Conservation (phyloP, 1,140 invertebrate genomes). For the Thalassaphorura encarpata region DNA sequence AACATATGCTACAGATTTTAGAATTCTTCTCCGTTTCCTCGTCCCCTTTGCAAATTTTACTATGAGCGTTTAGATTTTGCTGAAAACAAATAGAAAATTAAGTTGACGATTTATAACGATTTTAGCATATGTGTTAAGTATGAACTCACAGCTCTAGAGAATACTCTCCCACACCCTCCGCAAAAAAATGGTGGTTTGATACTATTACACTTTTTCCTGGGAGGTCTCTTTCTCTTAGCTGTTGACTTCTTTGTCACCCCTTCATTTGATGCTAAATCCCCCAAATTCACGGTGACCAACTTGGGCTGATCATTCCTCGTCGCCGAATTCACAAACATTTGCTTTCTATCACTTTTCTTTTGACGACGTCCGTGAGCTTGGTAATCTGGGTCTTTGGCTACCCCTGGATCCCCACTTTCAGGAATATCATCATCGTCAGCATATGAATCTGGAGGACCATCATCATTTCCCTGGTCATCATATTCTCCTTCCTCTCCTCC, state of each 20-base stretch:
- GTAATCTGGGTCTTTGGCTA: neutral
- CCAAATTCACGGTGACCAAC: no score
- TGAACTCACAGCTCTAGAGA: neutral
- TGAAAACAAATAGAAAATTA: neutral
- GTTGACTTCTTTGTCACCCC: no score
- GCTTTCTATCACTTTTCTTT: no score
- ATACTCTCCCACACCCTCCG: conserved; percentile 13
- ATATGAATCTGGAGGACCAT: no score
- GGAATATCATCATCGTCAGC: neutral
- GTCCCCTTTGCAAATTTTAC: neutral
- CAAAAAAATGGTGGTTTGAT: conserved; percentile 11
- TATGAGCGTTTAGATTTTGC: neutral
- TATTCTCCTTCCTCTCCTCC: no score
- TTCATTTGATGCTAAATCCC: no score
- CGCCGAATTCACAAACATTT: no score
- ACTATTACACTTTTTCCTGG: neutral
- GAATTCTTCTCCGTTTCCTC: neutral
- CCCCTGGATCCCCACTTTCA: neutral
- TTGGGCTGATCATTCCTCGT: no score
- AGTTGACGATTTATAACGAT: neutral
- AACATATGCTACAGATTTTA: conserved; percentile 11
- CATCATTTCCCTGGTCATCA: no score
- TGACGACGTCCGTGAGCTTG: no score
- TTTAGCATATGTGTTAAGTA: neutral
- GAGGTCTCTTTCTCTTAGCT: neutral